phyloP scores from a whole-genome alignment of 2,113 vertebrate genomes.

The Vidua chalybeata region DNA sequence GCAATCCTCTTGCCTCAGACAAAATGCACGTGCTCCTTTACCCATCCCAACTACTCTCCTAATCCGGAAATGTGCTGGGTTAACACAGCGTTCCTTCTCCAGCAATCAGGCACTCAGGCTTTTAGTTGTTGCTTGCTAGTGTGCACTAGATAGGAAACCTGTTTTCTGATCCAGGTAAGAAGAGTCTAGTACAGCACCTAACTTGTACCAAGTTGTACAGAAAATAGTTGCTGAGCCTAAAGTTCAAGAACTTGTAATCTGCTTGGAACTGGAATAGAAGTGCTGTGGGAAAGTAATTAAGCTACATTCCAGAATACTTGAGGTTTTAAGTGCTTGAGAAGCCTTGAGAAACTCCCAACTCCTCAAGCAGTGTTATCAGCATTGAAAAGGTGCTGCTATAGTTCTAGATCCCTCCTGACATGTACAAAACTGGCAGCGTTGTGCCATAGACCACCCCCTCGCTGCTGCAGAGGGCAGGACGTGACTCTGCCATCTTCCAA shows the following conservation, averaged over 20 bases:
- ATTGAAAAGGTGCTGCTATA: neutral
- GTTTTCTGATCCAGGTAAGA: neutral
- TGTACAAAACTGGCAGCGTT: fast-evolving
- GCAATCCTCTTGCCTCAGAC: neutral
- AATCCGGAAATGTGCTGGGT: fast-evolving
- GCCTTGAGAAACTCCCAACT: neutral
- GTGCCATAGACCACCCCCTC: neutral
- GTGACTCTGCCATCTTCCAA: neutral
- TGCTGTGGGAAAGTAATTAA: neutral
- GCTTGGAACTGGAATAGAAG: fast-evolving
- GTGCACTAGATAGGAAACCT: neutral
- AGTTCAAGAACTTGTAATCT: neutral
- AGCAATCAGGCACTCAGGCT: neutral
- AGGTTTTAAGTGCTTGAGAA: neutral
- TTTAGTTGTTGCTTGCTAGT: neutral
- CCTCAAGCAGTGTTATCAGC: too few relatives aligned
- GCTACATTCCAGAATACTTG: neutral
- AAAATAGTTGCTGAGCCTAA: fast-evolving
- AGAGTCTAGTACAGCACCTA: neutral
- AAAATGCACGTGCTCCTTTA: fast-evolving
- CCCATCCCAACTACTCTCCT: neutral
- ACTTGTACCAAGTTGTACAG: neutral
- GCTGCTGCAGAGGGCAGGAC: neutral
- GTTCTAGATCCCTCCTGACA: neutral
- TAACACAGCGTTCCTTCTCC: neutral